phyloP scores from a whole-genome alignment of 2,888 invertebrate species.

The Dexiosoma caninum region DNA sequence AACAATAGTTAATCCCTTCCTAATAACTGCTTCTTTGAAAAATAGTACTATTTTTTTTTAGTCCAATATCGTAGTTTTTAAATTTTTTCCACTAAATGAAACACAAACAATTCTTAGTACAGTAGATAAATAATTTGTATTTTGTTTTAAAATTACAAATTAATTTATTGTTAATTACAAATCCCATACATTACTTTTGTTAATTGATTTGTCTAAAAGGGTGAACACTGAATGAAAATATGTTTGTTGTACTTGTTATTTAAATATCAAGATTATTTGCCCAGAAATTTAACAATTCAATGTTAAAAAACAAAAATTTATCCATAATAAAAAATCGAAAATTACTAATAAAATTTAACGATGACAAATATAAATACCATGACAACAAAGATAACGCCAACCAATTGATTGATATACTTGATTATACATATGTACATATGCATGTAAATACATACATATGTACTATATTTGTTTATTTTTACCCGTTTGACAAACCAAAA shows the following conservation, averaged over 20 bases:
- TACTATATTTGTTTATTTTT: background rate
- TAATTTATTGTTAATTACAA: background rate
- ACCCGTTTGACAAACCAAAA: background rate
- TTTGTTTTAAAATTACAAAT: background rate
- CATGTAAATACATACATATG: too few species aligned
- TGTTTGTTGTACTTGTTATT: background rate
- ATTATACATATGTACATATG: too few species aligned
- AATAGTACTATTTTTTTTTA: too few species aligned
- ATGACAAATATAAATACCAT: background rate
- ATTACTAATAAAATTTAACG: background rate
- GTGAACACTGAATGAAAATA: background rate
- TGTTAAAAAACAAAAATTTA: slow-evolving; percentile 19
- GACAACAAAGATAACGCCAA: background rate
- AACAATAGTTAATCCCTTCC: too few species aligned
- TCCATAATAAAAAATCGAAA: background rate
- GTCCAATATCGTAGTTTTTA: too few species aligned
- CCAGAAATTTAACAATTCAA: slow-evolving; percentile 40
- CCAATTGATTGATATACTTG: too few species aligned
- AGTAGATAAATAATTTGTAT: background rate
- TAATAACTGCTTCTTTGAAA: too few species aligned
- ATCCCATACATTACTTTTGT: slow-evolving; percentile 7
- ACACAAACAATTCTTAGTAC: background rate
- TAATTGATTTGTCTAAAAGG: slow-evolving; percentile 40
- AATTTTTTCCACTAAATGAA: background rate
- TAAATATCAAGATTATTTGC: too few species aligned